These are phyloP conservation scores for Paedocypris sp. DNA, from an alignment of 2,113 vertebrate species.

Conservation along the genomic window DNA sequence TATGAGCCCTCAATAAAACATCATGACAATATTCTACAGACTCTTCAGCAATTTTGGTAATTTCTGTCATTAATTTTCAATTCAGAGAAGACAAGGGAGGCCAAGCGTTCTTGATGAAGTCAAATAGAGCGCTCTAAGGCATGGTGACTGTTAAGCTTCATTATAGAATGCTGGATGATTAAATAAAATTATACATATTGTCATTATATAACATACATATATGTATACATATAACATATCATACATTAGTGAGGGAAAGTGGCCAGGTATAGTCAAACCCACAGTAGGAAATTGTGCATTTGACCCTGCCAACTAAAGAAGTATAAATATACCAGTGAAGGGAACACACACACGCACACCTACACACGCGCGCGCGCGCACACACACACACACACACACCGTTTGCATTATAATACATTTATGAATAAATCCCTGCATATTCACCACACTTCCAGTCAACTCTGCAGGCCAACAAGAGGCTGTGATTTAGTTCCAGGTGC, in stretches of 20 bases:
- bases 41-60: slow-evolving; percentile 18
- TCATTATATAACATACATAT: too few species aligned
- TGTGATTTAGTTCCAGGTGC: neutral
- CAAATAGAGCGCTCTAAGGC: neutral
- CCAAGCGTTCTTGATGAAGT: slow-evolving; percentile 6
- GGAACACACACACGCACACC: too few species aligned
- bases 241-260: too few species aligned
- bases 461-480: neutral
- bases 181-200: neutral
- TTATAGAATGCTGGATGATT: neutral
- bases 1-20: slow-evolving; percentile 14
- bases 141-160: neutral
- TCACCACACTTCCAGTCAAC: neutral
- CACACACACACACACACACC: too few species aligned
- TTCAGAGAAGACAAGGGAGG: slow-evolving; percentile 9
- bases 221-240: too few species aligned
- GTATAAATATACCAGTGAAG: too few species aligned
- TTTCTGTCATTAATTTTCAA: slow-evolving; percentile 24
- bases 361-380: too few species aligned
- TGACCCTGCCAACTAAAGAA: too few species aligned
- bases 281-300: too few species aligned
- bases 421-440: neutral
- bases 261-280: too few species aligned
- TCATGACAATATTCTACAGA: slow-evolving; percentile 15
- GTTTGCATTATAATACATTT: too few species aligned